A percentile compares a stretch with the other conserved stretches of the same genome.
Evolutionary conservation across 2,797 vertebrate genomes (phyloP).

Genomic region (Rhabdomys pumilio): DNA sequence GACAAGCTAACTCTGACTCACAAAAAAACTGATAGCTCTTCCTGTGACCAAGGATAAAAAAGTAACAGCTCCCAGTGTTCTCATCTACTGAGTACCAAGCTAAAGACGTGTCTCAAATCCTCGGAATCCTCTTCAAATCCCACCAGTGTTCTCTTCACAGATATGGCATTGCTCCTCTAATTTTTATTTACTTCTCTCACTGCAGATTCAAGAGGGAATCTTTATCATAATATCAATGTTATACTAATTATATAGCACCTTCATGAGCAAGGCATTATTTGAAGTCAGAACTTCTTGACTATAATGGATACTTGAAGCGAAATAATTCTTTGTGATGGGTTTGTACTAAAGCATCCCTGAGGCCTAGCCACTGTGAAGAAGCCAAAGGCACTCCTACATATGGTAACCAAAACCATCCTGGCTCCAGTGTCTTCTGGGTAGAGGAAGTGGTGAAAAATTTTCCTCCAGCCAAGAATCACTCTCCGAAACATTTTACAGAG

Average conservation of each 20-base stretch:
- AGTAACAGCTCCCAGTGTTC: background rate
- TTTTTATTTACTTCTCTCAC: background rate
- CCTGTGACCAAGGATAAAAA: background rate
- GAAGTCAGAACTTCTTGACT: background rate
- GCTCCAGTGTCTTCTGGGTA: background rate
- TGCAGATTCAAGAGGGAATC: slow-evolving; percentile 5
- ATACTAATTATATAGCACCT: background rate
- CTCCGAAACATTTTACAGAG: background rate
- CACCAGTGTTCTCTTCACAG: no score
- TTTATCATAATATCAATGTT: background rate
- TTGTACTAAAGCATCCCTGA: background rate
- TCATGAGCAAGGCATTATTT: background rate
- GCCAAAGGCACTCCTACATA: background rate
- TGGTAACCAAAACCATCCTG: background rate
- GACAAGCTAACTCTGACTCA: background rate
- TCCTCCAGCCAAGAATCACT: background rate
- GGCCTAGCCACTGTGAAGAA: background rate
- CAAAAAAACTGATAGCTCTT: background rate
- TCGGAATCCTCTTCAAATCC: background rate
- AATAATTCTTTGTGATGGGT: background rate
- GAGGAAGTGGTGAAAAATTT: background rate
- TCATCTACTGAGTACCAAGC: background rate
- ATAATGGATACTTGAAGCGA: background rate
- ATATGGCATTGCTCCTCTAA: background rate
- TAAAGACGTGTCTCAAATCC: background rate